Evolutionary conservation across 2,113 vertebrate genomes (phyloP).

Genomic region (Asarcornis scutulata): DNA sequence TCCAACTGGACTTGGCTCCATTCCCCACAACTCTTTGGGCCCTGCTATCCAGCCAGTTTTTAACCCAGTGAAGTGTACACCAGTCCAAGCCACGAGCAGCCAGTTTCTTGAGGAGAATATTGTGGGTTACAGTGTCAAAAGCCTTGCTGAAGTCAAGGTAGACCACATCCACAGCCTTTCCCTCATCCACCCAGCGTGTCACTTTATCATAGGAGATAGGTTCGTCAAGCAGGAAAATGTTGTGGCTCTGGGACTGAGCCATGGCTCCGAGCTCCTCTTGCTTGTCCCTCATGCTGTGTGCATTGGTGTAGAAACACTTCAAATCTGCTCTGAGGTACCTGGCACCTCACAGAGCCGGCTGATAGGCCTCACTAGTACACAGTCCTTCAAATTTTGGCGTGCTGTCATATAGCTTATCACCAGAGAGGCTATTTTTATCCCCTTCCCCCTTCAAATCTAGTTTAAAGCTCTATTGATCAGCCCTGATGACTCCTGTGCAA

Average conservation of each 20-base stretch:
- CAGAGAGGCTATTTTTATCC: neutral
- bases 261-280: neutral
- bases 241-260: neutral
- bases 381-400: neutral
- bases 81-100: too few relatives aligned
- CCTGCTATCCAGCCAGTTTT: too few relatives aligned
- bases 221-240: too few relatives aligned
- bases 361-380: neutral
- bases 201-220: too few relatives aligned
- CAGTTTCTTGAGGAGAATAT: too few relatives aligned
- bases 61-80: too few relatives aligned
- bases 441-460: neutral
- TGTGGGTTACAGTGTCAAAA: too few relatives aligned
- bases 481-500: neutral
- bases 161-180: too few relatives aligned
- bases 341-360: neutral
- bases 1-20: too few relatives aligned
- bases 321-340: neutral
- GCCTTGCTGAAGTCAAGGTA: too few relatives aligned
- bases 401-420: neutral
- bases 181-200: too few relatives aligned
- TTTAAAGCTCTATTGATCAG: neutral
- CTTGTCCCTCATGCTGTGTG: neutral
- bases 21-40: too few relatives aligned
- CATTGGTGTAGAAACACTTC: neutral